Evolutionary conservation across 1,140 invertebrate species (phyloP), one percentile per base, ranked within the genome.

Genomic region (Apolygus lucorum): DNA sequence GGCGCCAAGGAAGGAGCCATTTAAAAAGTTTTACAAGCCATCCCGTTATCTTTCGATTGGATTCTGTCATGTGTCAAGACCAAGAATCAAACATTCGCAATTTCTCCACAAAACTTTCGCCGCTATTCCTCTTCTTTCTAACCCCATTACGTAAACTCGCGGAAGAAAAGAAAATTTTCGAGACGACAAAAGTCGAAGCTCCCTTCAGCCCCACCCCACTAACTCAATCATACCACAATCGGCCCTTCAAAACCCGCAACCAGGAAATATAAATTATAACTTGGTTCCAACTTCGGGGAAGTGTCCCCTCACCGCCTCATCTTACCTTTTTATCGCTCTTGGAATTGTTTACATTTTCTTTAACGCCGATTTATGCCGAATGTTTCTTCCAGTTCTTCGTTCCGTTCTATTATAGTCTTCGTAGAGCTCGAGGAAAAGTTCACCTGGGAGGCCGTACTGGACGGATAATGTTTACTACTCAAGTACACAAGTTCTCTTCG

Each of bases 1-100:
- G 67, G 26, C 21, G 52, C 54, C 42, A 59, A 26, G 67, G 49
- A 29, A 21, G 28, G 27, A 66, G 22, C 54, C 54, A 59, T 59
- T 59, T 59, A 59, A 59, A 59, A 59, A 59, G 54, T 59, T 59
- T 59, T 59, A 59, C 54, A 59, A 59, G 54, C 54, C 54, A n/a
- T n/a, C 22, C 54, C 54, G 54, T 59, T 59, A 59, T 59, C 54
- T 59, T 59, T 59, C 54, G 54, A 59, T 59, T 59, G 54, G 54
- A 59, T 59, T 59, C 54, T 59, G 54, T 59, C 54, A 59, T 59
- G 54, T 59, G 54, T 59, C 54, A 59, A 59, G 54, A 59, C 54
- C 54, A 59, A 59, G 54, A 59, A 59, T 59, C 54, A 59, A 59
- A 59, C 11, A 59, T 59, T 59, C 54, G 54, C 54, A 59, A 59